These are phyloP conservation scores for Teleopsis dalmanni DNA, from an alignment of 1,140 invertebrate genomes.

Conservation along the genomic window DNA sequence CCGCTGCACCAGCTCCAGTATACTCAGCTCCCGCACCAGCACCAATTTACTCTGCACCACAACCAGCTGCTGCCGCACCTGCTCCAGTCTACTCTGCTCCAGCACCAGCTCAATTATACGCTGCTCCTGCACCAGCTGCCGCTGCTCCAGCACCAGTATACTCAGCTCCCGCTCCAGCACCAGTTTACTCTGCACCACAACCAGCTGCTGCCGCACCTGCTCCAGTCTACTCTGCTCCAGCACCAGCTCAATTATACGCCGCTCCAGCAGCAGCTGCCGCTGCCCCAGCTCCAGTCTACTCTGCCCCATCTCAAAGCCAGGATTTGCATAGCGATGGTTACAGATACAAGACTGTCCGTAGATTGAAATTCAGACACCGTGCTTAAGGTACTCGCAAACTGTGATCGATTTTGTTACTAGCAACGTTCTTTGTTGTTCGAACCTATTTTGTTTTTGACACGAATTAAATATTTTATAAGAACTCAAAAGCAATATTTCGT, in stretches of 20 bases:
- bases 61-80: slow-evolving; percentile 15
- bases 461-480: too few species aligned
- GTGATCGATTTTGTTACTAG: neutral
- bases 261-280: slow-evolving; percentile 12
- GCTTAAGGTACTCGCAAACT: neutral
- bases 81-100: slow-evolving; percentile 29
- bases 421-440: neutral
- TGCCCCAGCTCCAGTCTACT: slow-evolving; percentile 3
- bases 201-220: slow-evolving; percentile 4
- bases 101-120: slow-evolving; percentile 3
- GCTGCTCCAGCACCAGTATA: slow-evolving; percentile 13
- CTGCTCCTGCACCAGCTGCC: neutral
- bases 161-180: slow-evolving; percentile 11
- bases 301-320: slow-evolving; percentile 6
- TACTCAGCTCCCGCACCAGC: slow-evolving; percentile 30
- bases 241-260: slow-evolving; percentile 4
- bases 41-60: slow-evolving; percentile 30
- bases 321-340: slow-evolving; percentile 20
- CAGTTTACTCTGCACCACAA: too few species aligned
- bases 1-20: slow-evolving; percentile 22
- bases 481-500: too few species aligned
- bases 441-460: too few species aligned
- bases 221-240: slow-evolving; percentile 6
- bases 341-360: slow-evolving; percentile 25
- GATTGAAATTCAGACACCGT: slow-evolving; percentile 17